Evolutionary conservation across 37 sponge, comb jelly and placozoan species (phyloP).

Genomic region (Amphimedon queenslandica): DNA sequence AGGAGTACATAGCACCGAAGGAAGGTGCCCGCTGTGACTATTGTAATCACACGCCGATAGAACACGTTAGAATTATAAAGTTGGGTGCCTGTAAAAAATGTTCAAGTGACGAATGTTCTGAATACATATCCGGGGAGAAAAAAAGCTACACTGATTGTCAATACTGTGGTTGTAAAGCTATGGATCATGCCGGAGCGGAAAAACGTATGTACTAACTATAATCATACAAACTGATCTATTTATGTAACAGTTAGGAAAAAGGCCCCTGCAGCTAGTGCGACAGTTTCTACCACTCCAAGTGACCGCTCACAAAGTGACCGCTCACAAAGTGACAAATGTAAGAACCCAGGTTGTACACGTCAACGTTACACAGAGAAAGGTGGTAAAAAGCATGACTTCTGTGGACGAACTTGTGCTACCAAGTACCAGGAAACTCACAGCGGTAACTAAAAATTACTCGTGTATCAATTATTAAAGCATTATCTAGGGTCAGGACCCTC

Average conservation of each 20-base stretch:
- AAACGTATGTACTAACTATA: slow-evolving; percentile 21
- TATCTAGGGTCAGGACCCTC: no score
- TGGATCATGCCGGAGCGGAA: slow-evolving; percentile 33
- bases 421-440: slow-evolving; percentile 7
- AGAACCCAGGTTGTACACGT: slow-evolving; percentile 25
- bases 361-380: slow-evolving; percentile 18
- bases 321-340: slow-evolving; percentile 8
- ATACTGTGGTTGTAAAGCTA: slow-evolving; percentile 59
- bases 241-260: no score
- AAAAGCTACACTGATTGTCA: slow-evolving; percentile 36
- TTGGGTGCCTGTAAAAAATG: slow-evolving; percentile 48
- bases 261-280: no score
- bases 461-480: no score
- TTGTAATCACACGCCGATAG: slow-evolving; percentile 53
- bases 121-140: slow-evolving; percentile 41
- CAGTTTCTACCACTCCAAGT: no score
- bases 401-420: slow-evolving; percentile 33
- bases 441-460: no score
- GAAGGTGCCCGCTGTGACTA: slow-evolving; percentile 49
- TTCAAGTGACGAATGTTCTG: slow-evolving; percentile 23
- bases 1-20: slow-evolving; percentile 21
- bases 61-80: slow-evolving; percentile 44
- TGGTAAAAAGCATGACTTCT: slow-evolving; percentile 25
- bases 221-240: no score
- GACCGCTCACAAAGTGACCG: no score